Percentiles rank a stretch among this genome's conserved stretches.
phyloP scores from a whole-genome alignment of 2,113 vertebrate species.

The Eonycteris spelaea region DNA sequence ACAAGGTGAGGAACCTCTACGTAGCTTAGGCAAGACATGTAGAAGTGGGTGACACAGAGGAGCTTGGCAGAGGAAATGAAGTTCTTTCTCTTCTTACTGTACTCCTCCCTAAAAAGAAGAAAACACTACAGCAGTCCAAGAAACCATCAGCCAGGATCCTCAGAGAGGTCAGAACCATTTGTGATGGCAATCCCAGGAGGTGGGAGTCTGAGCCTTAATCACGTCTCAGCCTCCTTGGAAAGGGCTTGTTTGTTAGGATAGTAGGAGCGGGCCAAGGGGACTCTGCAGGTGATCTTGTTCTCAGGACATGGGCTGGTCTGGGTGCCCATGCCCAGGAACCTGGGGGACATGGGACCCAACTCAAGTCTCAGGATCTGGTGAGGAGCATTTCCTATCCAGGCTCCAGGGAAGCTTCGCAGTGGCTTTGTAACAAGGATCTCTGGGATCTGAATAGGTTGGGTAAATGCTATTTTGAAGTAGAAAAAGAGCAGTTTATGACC shows the following conservation, averaged over 20 bases:
- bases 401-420: background rate
- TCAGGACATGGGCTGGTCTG: background rate
- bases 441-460: background rate
- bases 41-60: background rate
- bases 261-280: background rate
- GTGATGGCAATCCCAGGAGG: background rate
- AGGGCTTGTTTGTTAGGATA: background rate
- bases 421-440: background rate
- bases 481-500: background rate
- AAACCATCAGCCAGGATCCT: background rate
- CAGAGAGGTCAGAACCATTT: background rate
- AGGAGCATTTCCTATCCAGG: background rate
- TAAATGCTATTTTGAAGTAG: background rate
- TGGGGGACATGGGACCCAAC: background rate
- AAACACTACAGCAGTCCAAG: background rate
- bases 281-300: background rate
- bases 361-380: background rate
- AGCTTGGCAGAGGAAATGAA: background rate
- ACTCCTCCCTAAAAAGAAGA: background rate
- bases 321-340: background rate
- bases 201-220: background rate
- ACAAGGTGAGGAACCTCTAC: background rate
- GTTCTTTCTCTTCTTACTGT: background rate
- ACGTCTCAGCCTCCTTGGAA: fast-evolving
- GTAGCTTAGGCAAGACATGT: too few species aligned